These are phyloP conservation scores for Leptinotarsa haldemani DNA, from an alignment of 2,888 invertebrate species.

Conservation along the genomic window DNA sequence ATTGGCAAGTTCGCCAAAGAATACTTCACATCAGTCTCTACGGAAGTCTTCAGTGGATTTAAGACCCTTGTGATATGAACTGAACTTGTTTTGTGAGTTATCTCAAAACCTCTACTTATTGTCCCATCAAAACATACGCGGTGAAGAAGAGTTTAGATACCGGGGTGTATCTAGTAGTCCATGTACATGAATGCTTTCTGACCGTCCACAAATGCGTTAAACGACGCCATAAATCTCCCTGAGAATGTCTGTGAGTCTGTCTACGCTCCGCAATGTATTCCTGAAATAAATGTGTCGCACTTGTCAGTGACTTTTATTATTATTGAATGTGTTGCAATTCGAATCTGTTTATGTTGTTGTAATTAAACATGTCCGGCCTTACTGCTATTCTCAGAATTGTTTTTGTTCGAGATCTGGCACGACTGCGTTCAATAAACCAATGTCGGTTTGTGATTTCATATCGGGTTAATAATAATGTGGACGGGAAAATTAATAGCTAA, in stretches of 20 bases:
- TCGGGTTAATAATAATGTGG: slow-evolving; percentile 17
- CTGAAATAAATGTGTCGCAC: slow-evolving; percentile 26
- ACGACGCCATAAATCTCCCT: slow-evolving; percentile 2
- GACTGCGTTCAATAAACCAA: slow-evolving; percentile 23
- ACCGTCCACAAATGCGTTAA: background rate
- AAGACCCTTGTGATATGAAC: no score
- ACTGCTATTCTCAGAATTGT: slow-evolving; percentile 27
- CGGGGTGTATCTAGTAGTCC: background rate
- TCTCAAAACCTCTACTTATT: no score
- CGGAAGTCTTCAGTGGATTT: no score
- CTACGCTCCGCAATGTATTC: background rate
- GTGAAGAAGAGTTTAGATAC: no score
- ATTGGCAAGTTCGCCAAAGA: no score
- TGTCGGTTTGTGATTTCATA: slow-evolving; percentile 3
- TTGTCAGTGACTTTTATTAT: slow-evolving; percentile 42
- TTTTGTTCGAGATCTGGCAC: slow-evolving; percentile 27
- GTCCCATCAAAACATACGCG: no score
- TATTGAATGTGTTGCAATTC: slow-evolving; percentile 41
- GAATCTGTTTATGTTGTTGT: slow-evolving; percentile 42
- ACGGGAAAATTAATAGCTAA: slow-evolving; percentile 6
- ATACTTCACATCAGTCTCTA: no score
- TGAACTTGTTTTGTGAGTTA: no score
- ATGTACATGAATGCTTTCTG: background rate
- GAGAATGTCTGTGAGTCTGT: background rate
- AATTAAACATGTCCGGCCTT: slow-evolving; percentile 23